Conservation (phyloP, 1,140 invertebrate genomes). For the Anoplolepis gracilipes region DNA sequence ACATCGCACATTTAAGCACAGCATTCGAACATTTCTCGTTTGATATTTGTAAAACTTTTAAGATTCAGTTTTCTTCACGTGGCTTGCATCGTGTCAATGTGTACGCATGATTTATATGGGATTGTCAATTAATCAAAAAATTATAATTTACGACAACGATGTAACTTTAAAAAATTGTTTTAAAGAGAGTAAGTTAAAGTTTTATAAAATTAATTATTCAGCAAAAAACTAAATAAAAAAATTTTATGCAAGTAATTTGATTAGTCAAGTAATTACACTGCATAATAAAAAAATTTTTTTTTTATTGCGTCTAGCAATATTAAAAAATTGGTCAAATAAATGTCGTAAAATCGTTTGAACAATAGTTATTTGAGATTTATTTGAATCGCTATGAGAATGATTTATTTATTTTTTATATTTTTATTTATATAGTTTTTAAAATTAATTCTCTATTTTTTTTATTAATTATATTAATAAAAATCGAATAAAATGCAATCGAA, state of each 20-base stretch:
- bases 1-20: constrained; percentile 29
- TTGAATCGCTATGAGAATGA: background rate
- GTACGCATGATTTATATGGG: constrained; percentile 4
- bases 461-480: background rate
- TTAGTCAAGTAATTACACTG: background rate
- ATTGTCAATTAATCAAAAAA: background rate
- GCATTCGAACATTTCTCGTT: constrained; percentile 10
- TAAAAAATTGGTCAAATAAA: background rate
- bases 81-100: constrained; percentile 20
- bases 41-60: constrained; percentile 52
- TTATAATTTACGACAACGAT: background rate
- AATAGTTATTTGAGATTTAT: background rate
- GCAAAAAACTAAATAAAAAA: background rate
- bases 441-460: too few species aligned
- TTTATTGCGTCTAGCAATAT: too few species aligned
- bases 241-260: background rate
- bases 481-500: background rate
- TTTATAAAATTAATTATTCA: background rate
- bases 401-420: background rate
- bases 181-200: too few species aligned
- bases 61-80: constrained; percentile 6
- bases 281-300: background rate
- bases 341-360: background rate
- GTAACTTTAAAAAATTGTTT: background rate
- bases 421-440: background rate